Percentiles rank a stretch among this genome's conserved stretches.
Conservation (phyloP, 2,113 vertebrate genomes). For the Thunnus maccoyii region DNA sequence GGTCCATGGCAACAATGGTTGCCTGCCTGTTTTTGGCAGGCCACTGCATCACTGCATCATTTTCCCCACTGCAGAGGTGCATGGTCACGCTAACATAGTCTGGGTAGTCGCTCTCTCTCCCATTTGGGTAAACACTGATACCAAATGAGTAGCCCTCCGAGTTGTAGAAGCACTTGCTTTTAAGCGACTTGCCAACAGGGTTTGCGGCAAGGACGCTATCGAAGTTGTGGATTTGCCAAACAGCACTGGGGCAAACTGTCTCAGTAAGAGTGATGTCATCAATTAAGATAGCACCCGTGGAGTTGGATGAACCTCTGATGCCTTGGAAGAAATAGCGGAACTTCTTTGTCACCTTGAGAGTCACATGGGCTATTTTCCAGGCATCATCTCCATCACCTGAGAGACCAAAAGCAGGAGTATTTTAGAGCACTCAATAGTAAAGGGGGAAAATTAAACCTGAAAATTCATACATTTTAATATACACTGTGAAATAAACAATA, state of each 20-base stretch:
- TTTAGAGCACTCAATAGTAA: too few relatives aligned
- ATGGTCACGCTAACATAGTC: constrained; percentile 84
- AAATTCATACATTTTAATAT: background rate
- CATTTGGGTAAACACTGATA: constrained; percentile 84
- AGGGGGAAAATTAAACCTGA: too few relatives aligned
- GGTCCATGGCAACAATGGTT: constrained; percentile 87
- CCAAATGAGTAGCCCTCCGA: constrained; percentile 90
- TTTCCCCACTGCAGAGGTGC: constrained; percentile 90
- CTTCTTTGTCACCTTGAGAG: constrained; percentile 86
- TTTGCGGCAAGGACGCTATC: constrained; percentile 68
- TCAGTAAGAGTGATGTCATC: constrained; percentile 91
- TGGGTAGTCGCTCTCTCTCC: background rate
- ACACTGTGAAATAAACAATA: background rate
- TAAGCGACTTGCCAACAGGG: constrained; percentile 18
- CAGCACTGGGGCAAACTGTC: constrained; percentile 85
- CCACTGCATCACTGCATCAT: constrained; percentile 91
- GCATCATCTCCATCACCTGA: constrained; percentile 82
- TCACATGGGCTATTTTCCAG: constrained; percentile 91
- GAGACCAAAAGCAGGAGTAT: constrained; percentile 9
- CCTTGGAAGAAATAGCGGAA: constrained; percentile 95
- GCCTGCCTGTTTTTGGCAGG: constrained; percentile 88
- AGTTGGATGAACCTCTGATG: constrained; percentile 76
- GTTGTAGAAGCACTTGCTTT: constrained; percentile 87
- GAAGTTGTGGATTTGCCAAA: constrained; percentile 90
- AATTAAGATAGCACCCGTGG: constrained; percentile 86